These are phyloP conservation scores for Bombus balteatus DNA, from an alignment of 1,140 invertebrate genomes.

Conservation along the genomic window DNA sequence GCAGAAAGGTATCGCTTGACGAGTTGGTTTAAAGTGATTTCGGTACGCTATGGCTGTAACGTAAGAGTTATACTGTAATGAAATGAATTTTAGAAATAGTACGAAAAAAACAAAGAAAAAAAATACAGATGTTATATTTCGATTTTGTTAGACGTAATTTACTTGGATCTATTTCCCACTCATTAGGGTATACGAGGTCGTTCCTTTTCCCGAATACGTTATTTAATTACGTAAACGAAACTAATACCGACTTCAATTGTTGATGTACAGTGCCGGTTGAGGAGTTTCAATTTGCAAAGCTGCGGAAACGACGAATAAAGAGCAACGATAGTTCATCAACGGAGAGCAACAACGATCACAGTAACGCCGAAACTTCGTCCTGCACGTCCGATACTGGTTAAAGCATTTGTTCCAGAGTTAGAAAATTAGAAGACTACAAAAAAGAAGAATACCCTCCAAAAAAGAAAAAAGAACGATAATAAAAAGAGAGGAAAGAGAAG, in stretches of 20 bases:
- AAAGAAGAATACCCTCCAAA: constrained; percentile 5
- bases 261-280: constrained; percentile 80
- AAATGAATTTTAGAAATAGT: constrained; percentile 19
- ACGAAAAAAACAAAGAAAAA: background rate
- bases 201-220: constrained; percentile 2
- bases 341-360: constrained; percentile 82
- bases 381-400: constrained; percentile 82
- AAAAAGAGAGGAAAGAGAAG: background rate
- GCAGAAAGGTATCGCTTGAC: background rate
- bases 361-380: constrained; percentile 81
- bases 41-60: constrained; percentile 30
- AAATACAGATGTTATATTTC: constrained; percentile 56
- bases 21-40: background rate
- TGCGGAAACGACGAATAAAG: constrained; percentile 79
- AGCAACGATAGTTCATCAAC: constrained; percentile 83
- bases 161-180: constrained; percentile 53
- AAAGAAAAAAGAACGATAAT: background rate
- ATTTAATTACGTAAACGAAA: constrained; percentile 16
- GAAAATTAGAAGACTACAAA: constrained; percentile 2
- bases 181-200: background rate
- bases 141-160: constrained; percentile 41
- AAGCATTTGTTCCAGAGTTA: constrained; percentile 31
- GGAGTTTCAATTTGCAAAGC: constrained; percentile 80
- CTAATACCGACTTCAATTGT: constrained; percentile 68
- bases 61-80: constrained; percentile 52